A percentile compares a stretch with the other conserved stretches of the same genome.
Conservation (phyloP, 1,140 invertebrate genomes). For the Acromyrmex echinatior region DNA sequence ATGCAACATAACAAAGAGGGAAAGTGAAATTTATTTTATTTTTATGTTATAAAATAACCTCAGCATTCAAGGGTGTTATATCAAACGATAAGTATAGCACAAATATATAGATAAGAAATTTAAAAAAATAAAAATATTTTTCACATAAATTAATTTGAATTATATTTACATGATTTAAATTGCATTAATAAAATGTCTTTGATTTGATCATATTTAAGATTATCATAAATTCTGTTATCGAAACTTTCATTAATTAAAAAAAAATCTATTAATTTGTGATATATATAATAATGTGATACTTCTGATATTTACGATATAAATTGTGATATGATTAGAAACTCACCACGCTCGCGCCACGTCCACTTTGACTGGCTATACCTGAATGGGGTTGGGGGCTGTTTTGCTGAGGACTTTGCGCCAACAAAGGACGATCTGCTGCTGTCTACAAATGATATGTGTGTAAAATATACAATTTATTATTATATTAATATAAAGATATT, state of each 20-base stretch:
- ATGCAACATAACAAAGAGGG: constrained; percentile 19
- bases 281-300: background rate
- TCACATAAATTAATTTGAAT: constrained; percentile 20
- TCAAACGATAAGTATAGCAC: constrained; percentile 13
- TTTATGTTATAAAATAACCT: constrained; percentile 15
- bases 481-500: background rate
- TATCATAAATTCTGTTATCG: background rate
- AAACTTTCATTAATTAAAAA: constrained; percentile 3
- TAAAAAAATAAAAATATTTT: constrained; percentile 15
- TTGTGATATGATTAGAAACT: constrained; percentile 81
- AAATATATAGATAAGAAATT: constrained; percentile 34
- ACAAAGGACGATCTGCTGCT: constrained; percentile 90
- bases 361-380: constrained; percentile 93
- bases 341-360: constrained; percentile 95
- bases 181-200: background rate
- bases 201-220: background rate
- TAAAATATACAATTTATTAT: constrained; percentile 8
- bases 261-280: constrained; percentile 19
- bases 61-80: constrained; percentile 33
- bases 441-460: constrained; percentile 81
- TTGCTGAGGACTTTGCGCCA: constrained; percentile 85
- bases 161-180: constrained; percentile 47
- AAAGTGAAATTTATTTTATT: constrained; percentile 36
- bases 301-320: constrained; percentile 14
- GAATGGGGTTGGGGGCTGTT: constrained; percentile 89